phyloP scores from a whole-genome alignment of 2,797 vertebrate genomes.

The Lutjanus campechanus region DNA sequence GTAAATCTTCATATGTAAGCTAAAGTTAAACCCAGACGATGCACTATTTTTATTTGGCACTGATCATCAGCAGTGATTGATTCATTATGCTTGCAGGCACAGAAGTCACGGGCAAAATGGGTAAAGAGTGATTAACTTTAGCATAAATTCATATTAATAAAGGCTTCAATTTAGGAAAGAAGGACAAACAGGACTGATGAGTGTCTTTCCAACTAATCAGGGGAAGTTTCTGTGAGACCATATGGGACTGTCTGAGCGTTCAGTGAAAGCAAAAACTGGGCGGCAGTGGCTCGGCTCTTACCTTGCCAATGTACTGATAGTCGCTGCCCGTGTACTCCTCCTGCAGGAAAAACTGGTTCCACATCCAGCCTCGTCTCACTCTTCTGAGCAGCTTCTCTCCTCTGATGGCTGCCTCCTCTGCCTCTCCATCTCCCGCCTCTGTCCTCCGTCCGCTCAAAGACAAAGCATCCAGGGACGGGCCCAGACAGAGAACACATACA shows the following conservation, averaged over 20 bases:
- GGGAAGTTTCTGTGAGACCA: background rate
- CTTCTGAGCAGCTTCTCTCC: conserved; percentile 82
- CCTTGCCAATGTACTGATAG: conserved; percentile 97
- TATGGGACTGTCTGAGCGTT: background rate
- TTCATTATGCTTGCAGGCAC: conserved; percentile 16
- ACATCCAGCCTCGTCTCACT: conserved; percentile 96
- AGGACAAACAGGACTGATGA: conserved; percentile 20
- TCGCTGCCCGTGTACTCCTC: conserved; percentile 96
- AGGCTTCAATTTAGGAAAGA: conserved; percentile 5
- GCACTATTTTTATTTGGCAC: background rate
- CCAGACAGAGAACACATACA: conserved; percentile 64
- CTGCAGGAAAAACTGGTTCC: conserved; percentile 97
- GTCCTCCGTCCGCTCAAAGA: conserved; percentile 80
- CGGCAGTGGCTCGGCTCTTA: conserved; percentile 62
- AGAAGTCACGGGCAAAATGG: conserved; percentile 18
- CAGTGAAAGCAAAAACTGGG: accelerated
- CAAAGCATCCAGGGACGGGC: conserved; percentile 63
- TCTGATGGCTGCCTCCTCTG: background rate
- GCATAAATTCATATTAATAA: conserved; percentile 34
- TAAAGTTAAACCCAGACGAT: background rate
- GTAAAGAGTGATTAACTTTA: conserved; percentile 25
- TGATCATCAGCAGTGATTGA: conserved; percentile 13
- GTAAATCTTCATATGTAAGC: background rate
- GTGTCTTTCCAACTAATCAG: conserved; percentile 27
- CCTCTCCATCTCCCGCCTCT: conserved; percentile 4